Evolutionary conservation across 2,797 vertebrate species (phyloP).

Genomic region (Centropyge bicolor): DNA sequence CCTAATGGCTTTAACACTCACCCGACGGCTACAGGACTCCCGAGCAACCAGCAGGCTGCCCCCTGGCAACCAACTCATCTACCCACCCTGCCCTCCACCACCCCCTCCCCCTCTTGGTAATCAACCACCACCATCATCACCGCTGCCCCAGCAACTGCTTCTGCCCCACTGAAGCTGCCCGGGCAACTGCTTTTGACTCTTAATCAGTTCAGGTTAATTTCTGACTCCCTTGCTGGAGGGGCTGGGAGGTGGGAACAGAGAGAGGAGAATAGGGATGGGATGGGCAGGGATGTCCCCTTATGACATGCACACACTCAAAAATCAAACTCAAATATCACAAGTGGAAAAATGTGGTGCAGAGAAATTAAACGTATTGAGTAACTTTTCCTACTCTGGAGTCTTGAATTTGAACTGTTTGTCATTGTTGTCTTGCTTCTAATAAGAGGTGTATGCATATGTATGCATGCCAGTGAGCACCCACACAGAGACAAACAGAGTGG

Average conservation of each 20-base stretch:
- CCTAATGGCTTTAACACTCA: constrained; percentile 89
- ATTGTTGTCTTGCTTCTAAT: constrained; percentile 8
- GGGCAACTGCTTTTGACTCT: constrained; percentile 85
- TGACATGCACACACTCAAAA: constrained; percentile 37
- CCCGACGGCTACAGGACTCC: constrained; percentile 73
- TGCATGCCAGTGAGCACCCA: constrained; percentile 2
- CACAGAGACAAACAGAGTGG: constrained; percentile 44
- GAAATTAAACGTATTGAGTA: neutral
- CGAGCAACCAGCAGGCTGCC: constrained; percentile 75
- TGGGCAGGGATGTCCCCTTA: constrained; percentile 53
- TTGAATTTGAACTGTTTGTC: neutral
- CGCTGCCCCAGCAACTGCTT: constrained; percentile 80
- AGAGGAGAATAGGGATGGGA: constrained; percentile 61
- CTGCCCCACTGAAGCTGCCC: constrained; percentile 81
- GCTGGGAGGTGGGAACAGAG: constrained; percentile 76
- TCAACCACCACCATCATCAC: constrained; percentile 60
- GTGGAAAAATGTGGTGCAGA: neutral
- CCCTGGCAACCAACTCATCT: constrained; percentile 70
- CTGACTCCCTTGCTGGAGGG: constrained; percentile 68
- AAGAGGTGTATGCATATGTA: constrained; percentile 41
- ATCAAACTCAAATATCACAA: neutral
- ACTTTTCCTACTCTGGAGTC: neutral
- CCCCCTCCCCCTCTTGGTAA: constrained; percentile 59
- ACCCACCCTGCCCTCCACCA: constrained; percentile 33
- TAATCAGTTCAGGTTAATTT: constrained; percentile 84